A percentile compares a stretch with the other conserved stretches of the same genome.
Evolutionary conservation across 2,888 invertebrate species (phyloP).

Genomic region (Rotaria magnacalcarata): DNA sequence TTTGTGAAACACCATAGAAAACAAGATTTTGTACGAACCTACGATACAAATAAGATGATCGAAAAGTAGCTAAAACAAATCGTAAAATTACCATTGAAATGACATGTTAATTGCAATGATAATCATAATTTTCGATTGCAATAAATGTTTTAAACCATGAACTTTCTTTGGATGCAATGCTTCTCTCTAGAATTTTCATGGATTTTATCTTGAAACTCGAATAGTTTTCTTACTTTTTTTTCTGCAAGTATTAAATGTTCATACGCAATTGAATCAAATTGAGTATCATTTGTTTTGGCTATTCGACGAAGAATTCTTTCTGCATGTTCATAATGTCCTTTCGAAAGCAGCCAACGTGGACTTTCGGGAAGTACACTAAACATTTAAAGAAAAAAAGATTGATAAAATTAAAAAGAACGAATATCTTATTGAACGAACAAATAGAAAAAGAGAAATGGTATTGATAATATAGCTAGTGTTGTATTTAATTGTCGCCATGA

Average conservation of each 20-base stretch:
- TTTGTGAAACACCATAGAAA: constrained; percentile 44
- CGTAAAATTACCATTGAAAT: neutral
- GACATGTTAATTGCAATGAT: neutral
- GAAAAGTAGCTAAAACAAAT: neutral
- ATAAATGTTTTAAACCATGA: neutral
- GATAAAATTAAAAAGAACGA: neutral
- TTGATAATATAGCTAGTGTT: neutral
- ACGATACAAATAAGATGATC: neutral
- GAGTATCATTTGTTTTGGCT: constrained; percentile 37
- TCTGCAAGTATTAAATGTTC: neutral
- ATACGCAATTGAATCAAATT: neutral
- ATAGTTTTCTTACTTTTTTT: neutral
- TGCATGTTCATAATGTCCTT: constrained; percentile 23
- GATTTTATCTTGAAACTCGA: neutral
- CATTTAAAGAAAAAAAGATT: neutral
- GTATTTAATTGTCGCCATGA: constrained; percentile 37
- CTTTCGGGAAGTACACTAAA: constrained; percentile 41
- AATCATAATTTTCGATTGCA: neutral
- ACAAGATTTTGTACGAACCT: constrained; percentile 44
- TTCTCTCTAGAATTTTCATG: neutral
- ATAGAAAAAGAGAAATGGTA: constrained; percentile 43
- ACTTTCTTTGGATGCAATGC: neutral
- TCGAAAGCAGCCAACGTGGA: constrained; percentile 42
- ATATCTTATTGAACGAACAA: constrained; percentile 49
- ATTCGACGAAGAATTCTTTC: constrained; percentile 34